Percentiles rank a stretch among this genome's conserved stretches.
Evolutionary conservation across 2,113 vertebrate species (phyloP).

Genomic region (Mesoclemmys tuberculata): DNA sequence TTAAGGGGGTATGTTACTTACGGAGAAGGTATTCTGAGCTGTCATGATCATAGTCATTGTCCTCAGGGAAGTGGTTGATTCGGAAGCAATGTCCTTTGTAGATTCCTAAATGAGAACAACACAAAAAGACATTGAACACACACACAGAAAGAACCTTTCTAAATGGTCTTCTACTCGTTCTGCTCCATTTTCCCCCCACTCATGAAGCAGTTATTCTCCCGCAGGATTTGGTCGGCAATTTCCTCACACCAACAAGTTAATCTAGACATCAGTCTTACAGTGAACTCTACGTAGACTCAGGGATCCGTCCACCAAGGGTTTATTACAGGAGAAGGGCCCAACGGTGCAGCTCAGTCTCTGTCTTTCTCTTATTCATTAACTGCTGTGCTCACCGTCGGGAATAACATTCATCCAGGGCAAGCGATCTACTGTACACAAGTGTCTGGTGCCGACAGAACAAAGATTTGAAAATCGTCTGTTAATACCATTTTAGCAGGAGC

Average conservation of each 20-base stretch:
- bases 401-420: conserved; percentile 26
- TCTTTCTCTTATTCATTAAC: conserved; percentile 59
- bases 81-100: conserved; percentile 96
- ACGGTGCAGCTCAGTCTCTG: not conserved
- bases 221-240: not conserved
- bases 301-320: not conserved
- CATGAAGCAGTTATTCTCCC: not conserved
- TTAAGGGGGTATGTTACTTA: conserved; percentile 69
- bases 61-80: conserved; percentile 98
- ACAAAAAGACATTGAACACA: not conserved
- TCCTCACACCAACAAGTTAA: not conserved
- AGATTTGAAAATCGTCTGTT: conserved; percentile 56
- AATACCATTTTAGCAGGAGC: conserved; percentile 52
- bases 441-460: not conserved
- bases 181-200: not conserved
- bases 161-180: not conserved
- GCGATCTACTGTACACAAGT: conserved; percentile 18
- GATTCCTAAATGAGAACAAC: conserved; percentile 81
- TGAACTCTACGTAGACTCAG: not conserved
- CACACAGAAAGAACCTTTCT: not conserved
- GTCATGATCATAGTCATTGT: conserved; percentile 96
- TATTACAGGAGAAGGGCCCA: not conserved
- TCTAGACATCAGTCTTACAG: not conserved
- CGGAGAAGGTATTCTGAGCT: conserved; percentile 97
- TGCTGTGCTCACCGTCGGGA: not conserved